Conservation (phyloP, 2,888 invertebrate genomes). For the Meganola albula region DNA sequence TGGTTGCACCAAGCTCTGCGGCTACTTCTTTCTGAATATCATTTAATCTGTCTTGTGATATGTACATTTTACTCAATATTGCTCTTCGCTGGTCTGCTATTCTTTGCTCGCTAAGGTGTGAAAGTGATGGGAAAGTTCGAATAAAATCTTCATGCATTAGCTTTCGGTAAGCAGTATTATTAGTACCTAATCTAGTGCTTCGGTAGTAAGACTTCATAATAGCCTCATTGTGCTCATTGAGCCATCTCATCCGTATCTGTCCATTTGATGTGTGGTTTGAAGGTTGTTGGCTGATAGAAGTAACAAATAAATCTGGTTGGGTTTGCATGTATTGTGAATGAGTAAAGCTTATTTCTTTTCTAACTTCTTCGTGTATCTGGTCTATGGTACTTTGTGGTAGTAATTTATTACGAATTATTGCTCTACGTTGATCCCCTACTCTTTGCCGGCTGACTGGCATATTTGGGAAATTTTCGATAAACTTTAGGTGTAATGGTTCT, state of each 20-base stretch:
- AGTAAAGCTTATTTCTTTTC: not conserved
- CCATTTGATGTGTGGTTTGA: too few species aligned
- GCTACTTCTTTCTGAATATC: not conserved
- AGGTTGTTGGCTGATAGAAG: too few species aligned
- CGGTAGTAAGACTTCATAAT: not conserved
- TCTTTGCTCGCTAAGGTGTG: constrained; percentile 1
- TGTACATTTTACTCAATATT: not conserved
- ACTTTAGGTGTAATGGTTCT: constrained; percentile 12
- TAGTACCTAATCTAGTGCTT: not conserved
- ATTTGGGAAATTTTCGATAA: too few species aligned
- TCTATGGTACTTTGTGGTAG: not conserved
- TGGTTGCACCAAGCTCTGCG: too few species aligned
- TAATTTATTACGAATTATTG: not conserved
- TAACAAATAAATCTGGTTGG: not conserved
- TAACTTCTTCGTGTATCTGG: not conserved
- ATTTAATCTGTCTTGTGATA: not conserved
- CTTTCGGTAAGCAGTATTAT: not conserved
- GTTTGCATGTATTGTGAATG: not conserved
- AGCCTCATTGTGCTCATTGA: not conserved
- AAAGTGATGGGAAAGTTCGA: not conserved
- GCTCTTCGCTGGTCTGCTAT: constrained; percentile 1
- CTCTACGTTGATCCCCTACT: constrained; percentile 1
- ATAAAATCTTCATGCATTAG: not conserved
- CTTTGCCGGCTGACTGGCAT: too few species aligned
- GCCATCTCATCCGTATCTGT: not conserved